Conservation (phyloP, 2,797 vertebrate genomes). For the Phoxinus dragarum region DNA sequence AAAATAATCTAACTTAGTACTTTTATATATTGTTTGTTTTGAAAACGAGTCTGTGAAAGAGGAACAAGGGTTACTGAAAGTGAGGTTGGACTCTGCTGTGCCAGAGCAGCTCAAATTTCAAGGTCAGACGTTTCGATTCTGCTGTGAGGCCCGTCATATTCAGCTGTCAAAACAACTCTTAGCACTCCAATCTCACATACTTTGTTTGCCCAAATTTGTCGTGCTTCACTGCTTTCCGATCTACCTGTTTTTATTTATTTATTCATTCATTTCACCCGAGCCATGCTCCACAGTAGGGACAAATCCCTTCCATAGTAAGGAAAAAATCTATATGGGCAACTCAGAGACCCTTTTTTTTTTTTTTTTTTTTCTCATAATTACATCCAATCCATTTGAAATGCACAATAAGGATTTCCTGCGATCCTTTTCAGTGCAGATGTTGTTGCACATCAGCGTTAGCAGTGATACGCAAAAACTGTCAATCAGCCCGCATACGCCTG, state of each 20-base stretch:
- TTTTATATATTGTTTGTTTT: neutral
- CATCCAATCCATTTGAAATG: constrained; percentile 8
- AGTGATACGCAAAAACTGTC: constrained; percentile 16
- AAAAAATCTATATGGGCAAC: constrained; percentile 49
- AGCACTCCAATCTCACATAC: constrained; percentile 35
- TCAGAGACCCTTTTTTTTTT: constrained; percentile 6
- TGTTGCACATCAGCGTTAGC: neutral
- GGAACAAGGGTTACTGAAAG: constrained; percentile 12
- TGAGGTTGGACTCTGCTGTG: constrained; percentile 1
- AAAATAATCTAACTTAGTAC: neutral
- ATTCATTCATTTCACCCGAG: neutral
- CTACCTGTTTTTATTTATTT: constrained; percentile 20
- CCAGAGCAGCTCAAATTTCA: constrained; percentile 42
- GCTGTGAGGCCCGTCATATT: constrained; percentile 37
- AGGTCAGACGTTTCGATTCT: constrained; percentile 55
- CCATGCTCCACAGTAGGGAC: neutral
- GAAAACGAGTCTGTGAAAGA: neutral
- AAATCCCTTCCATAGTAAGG: neutral
- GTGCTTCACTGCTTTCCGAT: constrained; percentile 32
- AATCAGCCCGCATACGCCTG: constrained; percentile 24
- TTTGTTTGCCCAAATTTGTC: constrained; percentile 50
- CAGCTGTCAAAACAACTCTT: constrained; percentile 51
- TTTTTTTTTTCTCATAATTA: neutral
- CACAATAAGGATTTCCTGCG: neutral
- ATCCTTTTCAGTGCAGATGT: neutral